A percentile compares a stretch with the other conserved stretches of the same genome.
Evolutionary conservation across 2,888 invertebrate species (phyloP).

Genomic region (Papilio protenor): DNA sequence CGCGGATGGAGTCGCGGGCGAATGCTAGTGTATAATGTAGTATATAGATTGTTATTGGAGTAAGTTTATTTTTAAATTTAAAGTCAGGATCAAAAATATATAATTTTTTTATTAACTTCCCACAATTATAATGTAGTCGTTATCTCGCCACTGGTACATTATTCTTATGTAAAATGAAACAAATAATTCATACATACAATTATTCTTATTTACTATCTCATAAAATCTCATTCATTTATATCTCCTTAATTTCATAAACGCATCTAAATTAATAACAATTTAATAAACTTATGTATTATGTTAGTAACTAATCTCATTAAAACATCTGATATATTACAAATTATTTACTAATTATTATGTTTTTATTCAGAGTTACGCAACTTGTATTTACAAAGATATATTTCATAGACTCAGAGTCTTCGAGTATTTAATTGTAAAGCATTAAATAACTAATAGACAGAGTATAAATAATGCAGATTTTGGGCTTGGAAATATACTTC

Average conservation of each 20-base stretch:
- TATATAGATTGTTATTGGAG: background rate
- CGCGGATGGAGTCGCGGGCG: too few species aligned
- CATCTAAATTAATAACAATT: slow-evolving; percentile 26
- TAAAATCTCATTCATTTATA: slow-evolving; percentile 36
- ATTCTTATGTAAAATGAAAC: slow-evolving; percentile 42
- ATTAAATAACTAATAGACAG: slow-evolving; percentile 23
- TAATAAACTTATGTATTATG: slow-evolving; percentile 19
- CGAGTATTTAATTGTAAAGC: slow-evolving; percentile 36
- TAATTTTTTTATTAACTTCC: slow-evolving; percentile 56
- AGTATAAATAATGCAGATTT: slow-evolving; percentile 1
- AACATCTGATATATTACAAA: slow-evolving; percentile 39
- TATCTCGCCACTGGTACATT: slow-evolving; percentile 48
- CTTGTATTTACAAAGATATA: slow-evolving; percentile 71
- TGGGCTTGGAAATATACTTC: background rate
- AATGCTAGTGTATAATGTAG: background rate
- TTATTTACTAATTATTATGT: slow-evolving; percentile 30
- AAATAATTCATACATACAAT: slow-evolving; percentile 43
- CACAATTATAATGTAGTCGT: slow-evolving; percentile 54
- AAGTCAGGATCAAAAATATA: slow-evolving; percentile 40
- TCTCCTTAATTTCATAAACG: slow-evolving; percentile 20
- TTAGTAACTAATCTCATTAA: slow-evolving; percentile 37
- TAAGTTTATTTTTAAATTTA: slow-evolving; percentile 13
- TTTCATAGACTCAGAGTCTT: slow-evolving; percentile 51
- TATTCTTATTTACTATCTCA: slow-evolving; percentile 33
- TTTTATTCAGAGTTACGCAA: slow-evolving; percentile 48